phyloP scores from a whole-genome alignment of 1,140 invertebrate genomes.

The Belonocnema kinseyi region DNA sequence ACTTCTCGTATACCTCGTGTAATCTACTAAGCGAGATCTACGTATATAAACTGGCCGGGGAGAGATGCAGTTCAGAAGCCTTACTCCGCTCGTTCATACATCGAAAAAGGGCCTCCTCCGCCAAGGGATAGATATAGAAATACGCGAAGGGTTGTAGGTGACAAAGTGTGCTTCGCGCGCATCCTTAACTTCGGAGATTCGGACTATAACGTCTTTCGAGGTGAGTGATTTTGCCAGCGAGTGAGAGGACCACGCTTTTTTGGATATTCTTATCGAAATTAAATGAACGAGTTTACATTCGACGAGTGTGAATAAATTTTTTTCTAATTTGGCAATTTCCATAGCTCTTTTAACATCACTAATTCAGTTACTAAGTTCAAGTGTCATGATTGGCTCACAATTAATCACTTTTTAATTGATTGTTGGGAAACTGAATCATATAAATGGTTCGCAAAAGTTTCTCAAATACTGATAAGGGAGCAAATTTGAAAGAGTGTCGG shows the following conservation, averaged over 20 bases:
- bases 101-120: constrained; percentile 56
- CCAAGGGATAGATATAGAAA: constrained; percentile 33
- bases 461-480: too few relatives aligned
- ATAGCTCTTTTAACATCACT: too few relatives aligned
- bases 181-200: background rate
- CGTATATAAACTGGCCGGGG: constrained; percentile 74
- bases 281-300: too few relatives aligned
- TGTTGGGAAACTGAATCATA: too few relatives aligned
- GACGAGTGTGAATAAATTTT: too few relatives aligned
- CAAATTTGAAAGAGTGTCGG: too few relatives aligned
- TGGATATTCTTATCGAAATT: background rate
- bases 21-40: constrained; percentile 68
- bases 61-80: constrained; percentile 71
- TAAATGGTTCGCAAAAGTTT: too few relatives aligned
- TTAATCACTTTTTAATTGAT: too few relatives aligned
- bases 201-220: constrained; percentile 12
- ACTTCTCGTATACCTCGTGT: constrained; percentile 52
- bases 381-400: too few relatives aligned
- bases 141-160: constrained; percentile 47
- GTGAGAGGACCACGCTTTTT: background rate
- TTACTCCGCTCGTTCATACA: constrained; percentile 67
- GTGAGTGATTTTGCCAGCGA: background rate
- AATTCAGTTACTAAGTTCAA: too few relatives aligned
- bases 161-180: constrained; percentile 43
- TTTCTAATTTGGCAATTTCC: too few relatives aligned